Evolutionary conservation across 2,888 invertebrate species (phyloP), one percentile per base, ranked within the genome.

Genomic region (Meliscaeva auricollis): DNA sequence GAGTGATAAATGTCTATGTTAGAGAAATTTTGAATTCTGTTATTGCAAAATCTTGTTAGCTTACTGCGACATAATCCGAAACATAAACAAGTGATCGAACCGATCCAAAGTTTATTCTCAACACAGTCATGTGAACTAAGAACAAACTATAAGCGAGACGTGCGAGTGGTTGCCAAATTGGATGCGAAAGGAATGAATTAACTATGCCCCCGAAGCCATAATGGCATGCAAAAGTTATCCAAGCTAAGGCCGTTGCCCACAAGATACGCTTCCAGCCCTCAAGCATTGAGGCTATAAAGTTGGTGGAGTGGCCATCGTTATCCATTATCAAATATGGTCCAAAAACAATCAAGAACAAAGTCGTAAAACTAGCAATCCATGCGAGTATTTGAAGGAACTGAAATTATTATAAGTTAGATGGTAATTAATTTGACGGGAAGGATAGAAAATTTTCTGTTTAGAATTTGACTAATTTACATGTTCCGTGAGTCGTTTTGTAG

Each of bases 161-260:
- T 15, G 77, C 80, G 0, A 88, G 11, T 26, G 88, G 88, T 35
- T 88, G 87, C 87, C 88, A 88, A 11, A 82, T 46, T n/a, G 73
- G 52, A 44, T 82, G 66, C 1, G 87, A 80, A 6, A 88, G 58
- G 62, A 88, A 50, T 30, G 58, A 68, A 56, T 88, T 88, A 1
- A 88, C 20, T 6, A 73, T 56, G 15, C 87, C 87, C 1, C 88
- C 88, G 52, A 85, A 81, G 0, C 87, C 87, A 62, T 77, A 80
- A 26, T 69, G 74, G 13, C 88, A 88, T 9, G 87, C 84, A 58
- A 88, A 89, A 22, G 88, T 74, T 15, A 88, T 87, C 88, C 88
- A 89, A 6, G 85, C 48, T 2, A 88, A 13, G 1, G 84, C 56
- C 0, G 85, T 58, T 8, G 87, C 64, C 88, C 88, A 88, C n/a